A percentile compares a stretch with the other conserved stretches of the same genome.
Conservation (phyloP, 2,797 vertebrate species). For the Sardinella longiceps region DNA sequence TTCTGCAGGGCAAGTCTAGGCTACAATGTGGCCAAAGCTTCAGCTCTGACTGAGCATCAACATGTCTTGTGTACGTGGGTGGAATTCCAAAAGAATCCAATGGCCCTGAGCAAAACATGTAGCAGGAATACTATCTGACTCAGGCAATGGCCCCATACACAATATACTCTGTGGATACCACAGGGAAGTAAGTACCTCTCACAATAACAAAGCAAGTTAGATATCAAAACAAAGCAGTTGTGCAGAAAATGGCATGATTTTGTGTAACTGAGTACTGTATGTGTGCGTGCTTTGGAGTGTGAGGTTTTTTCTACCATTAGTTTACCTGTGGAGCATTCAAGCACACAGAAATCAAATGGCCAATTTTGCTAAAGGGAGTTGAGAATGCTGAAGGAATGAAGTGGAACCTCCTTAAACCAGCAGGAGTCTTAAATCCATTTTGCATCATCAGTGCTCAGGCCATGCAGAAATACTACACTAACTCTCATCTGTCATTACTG, state of each 20-base stretch:
- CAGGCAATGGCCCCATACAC: background rate
- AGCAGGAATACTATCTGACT: background rate
- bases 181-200: background rate
- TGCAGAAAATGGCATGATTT: background rate
- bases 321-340: slow-evolving; percentile 52
- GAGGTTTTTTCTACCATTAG: slow-evolving; percentile 11
- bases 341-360: background rate
- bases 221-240: background rate
- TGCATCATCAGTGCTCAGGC: background rate
- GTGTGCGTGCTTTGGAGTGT: slow-evolving; percentile 9
- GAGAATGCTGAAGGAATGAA: background rate
- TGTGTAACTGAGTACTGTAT: background rate
- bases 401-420: slow-evolving; percentile 11
- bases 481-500: background rate
- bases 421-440: background rate
- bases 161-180: background rate
- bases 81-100: background rate
- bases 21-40: background rate
- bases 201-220: background rate
- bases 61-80: background rate
- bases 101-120: background rate
- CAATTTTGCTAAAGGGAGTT: background rate
- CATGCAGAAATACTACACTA: background rate
- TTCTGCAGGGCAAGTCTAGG: background rate
- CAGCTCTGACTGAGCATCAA: slow-evolving; percentile 2